Percentiles rank a stretch among this genome's conserved stretches.
Evolutionary conservation across 2,113 vertebrate species (phyloP).

Genomic region (Thunnus thynnus): DNA sequence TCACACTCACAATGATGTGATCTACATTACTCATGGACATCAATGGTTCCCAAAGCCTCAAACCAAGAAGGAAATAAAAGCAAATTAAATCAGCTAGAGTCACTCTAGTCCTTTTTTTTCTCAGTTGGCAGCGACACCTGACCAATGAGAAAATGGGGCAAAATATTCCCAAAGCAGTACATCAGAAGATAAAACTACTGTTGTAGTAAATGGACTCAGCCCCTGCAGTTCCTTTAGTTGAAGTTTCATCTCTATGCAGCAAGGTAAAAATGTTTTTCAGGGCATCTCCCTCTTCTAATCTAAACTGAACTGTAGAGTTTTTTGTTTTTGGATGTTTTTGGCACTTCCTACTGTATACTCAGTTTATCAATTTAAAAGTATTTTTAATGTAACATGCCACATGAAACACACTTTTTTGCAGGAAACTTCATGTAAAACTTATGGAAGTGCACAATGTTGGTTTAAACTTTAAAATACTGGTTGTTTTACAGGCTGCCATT

Average conservation of each 20-base stretch:
- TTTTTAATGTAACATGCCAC: background rate
- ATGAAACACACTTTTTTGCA: background rate
- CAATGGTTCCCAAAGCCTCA: constrained; percentile 9
- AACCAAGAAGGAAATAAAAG: background rate
- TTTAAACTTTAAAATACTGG: background rate
- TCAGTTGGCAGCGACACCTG: constrained; percentile 13
- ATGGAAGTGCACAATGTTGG: too few relatives aligned
- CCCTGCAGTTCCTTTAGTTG: background rate
- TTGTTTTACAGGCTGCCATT: background rate
- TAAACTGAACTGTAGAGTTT: too few relatives aligned
- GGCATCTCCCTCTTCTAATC: background rate
- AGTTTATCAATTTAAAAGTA: too few relatives aligned
- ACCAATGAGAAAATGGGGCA: constrained; percentile 10
- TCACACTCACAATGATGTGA: background rate
- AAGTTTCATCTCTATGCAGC: background rate
- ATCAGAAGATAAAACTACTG: background rate
- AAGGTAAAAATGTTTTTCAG: background rate
- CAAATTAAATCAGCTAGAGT: background rate
- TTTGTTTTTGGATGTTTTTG: background rate
- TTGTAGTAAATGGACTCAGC: background rate
- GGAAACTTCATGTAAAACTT: background rate
- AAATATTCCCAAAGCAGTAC: constrained; percentile 17
- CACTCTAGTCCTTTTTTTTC: background rate
- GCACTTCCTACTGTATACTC: background rate
- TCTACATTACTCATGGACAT: background rate